Conservation (phyloP, 1,140 invertebrate genomes). For the Centruroides vittatus region DNA sequence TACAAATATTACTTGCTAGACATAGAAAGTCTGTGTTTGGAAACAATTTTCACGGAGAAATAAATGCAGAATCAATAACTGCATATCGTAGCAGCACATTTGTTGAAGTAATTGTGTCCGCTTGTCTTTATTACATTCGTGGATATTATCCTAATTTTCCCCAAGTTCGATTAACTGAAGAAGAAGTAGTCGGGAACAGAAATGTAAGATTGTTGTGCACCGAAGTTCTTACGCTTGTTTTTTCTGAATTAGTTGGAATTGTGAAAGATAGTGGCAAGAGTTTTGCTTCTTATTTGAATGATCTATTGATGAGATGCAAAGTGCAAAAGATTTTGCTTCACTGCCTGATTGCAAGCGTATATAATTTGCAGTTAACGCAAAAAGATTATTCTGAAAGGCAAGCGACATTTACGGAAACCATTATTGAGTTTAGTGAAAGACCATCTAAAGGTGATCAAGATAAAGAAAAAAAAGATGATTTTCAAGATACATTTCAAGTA, state of each 20-base stretch:
- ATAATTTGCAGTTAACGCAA: slow-evolving; percentile 35
- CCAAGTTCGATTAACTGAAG: slow-evolving; percentile 45
- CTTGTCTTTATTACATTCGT: slow-evolving; percentile 63
- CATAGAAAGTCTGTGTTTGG: slow-evolving; percentile 70
- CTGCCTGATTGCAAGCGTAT: slow-evolving; percentile 62
- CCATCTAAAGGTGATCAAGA: neutral
- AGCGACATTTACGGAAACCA: slow-evolving; percentile 55
- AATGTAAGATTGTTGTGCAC: slow-evolving; percentile 43
- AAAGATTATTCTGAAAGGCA: slow-evolving; percentile 6
- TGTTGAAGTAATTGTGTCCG: slow-evolving; percentile 59
- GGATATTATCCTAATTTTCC: slow-evolving; percentile 62
- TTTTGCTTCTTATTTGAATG: slow-evolving; percentile 65
- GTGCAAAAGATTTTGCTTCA: slow-evolving; percentile 78
- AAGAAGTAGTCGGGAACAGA: slow-evolving; percentile 59
- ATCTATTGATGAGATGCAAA: slow-evolving; percentile 65
- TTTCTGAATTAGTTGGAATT: slow-evolving; percentile 60
- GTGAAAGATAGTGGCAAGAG: slow-evolving; percentile 67
- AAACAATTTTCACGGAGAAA: slow-evolving; percentile 55
- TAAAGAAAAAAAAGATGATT: slow-evolving; percentile 3
- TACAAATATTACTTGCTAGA: slow-evolving; percentile 50
- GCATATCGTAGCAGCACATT: slow-evolving; percentile 59
- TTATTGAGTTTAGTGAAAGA: slow-evolving; percentile 66
- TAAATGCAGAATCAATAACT: slow-evolving; percentile 34
- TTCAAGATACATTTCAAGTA: slow-evolving; percentile 17
- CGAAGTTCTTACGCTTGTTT: slow-evolving; percentile 60